Percentiles rank a stretch among this genome's conserved stretches.
These are phyloP conservation scores for Drosophila orena DNA, from an alignment of 1,140 invertebrate genomes.

Conservation along the genomic window DNA sequence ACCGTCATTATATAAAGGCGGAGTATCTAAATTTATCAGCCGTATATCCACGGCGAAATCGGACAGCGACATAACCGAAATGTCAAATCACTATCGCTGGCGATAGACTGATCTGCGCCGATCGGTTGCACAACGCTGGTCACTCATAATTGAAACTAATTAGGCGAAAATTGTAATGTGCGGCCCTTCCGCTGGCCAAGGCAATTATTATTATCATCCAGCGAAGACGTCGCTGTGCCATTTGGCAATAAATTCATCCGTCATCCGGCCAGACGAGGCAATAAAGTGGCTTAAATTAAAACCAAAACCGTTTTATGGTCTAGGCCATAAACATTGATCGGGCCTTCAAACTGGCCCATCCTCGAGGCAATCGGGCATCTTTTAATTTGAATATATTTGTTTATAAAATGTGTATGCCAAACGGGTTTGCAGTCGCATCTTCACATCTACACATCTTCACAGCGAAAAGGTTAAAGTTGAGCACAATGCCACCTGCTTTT, in stretches of 20 bases:
- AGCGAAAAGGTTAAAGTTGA: constrained; percentile 73
- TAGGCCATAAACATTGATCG: constrained; percentile 68
- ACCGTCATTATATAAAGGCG: constrained; percentile 64
- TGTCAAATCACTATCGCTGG: constrained; percentile 56
- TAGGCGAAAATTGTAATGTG: constrained; percentile 59
- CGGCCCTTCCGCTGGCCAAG: constrained; percentile 46
- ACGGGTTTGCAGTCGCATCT: constrained; percentile 52
- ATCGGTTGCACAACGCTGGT: constrained; percentile 35
- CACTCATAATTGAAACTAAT: constrained; percentile 72
- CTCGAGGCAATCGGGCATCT: constrained; percentile 59
- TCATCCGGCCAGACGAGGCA: constrained; percentile 29
- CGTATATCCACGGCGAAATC: constrained; percentile 38
- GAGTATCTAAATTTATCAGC: constrained; percentile 46
- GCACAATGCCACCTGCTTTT: constrained; percentile 48
- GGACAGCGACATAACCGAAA: constrained; percentile 58
- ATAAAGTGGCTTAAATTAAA: constrained; percentile 63
- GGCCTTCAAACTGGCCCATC: constrained; percentile 49
- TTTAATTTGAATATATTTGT: constrained; percentile 59
- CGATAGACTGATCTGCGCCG: constrained; percentile 23
- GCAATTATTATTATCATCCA: constrained; percentile 20
- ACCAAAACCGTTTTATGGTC: constrained; percentile 64
- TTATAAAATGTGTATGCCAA: constrained; percentile 20
- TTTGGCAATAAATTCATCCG: constrained; percentile 59
- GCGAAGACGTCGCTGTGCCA: not conserved
- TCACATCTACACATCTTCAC: constrained; percentile 42